Evolutionary conservation across 2,888 invertebrate genomes (phyloP), one percentile per base, ranked within the genome.

Genomic region (Nemoura dubitans): DNA sequence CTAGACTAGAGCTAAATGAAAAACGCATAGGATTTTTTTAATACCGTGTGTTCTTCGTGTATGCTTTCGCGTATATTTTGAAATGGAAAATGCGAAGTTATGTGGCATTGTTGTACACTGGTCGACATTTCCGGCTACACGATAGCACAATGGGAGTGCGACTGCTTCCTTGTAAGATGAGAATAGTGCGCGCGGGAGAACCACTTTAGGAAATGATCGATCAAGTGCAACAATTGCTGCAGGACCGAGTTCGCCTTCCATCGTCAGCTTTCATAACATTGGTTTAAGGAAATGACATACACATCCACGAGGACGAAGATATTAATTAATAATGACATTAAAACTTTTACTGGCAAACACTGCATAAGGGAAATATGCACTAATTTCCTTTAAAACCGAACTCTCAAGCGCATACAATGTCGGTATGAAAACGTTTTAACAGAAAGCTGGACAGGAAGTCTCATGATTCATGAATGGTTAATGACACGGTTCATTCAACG

Each of bases 381-480:
- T 59, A 10, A 59, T 59, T 59, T 7, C 14, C 10, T 21, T 59
- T 10, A 59, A 59, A 59, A 21, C 59, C 14, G 59, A 59, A 59
- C 59, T 59, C 59, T 21, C 59, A 59, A 16, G 59, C 59, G 59
- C 59, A 59, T 59, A 59, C 14, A 7, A 21, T 59, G 59, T 7
- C 59, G 59, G 10, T 59, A 59, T 59, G 14, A 59, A 59, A 59
- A 59, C 59, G 59, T 59, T 59, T 59, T 10, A 16, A 59, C 59
- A 59, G 59, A 59, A 59, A 59, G 59, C 21, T 59, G 59, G 16
- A 59, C 59, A 59, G 59, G 59, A 59, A 59, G 59, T 59, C 59
- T 59, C 59, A 59, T 59, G 59, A 59, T 59, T 59, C 59, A 59
- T 10, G 59, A 59, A 59, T 59, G 59, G 59, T 59, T 59, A 59